Conservation (phyloP, 1,140 invertebrate species). For the Harpegnathos saltator region DNA sequence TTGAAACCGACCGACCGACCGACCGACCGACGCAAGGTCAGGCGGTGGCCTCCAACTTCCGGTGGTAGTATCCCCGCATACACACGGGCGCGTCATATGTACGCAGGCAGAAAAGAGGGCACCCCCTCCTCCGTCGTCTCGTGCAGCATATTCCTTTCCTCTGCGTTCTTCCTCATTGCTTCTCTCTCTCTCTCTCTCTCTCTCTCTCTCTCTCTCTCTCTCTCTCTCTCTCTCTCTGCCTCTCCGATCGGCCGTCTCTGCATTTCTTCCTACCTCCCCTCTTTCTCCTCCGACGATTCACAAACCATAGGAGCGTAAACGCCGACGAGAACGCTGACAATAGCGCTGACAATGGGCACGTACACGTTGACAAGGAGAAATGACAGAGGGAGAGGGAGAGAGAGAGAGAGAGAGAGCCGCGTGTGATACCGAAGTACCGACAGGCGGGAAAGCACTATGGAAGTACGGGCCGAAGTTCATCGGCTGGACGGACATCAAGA, state of each 20-base stretch:
- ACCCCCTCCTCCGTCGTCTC: conserved; percentile 41
- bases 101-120: conserved; percentile 67
- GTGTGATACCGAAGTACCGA: conserved; percentile 39
- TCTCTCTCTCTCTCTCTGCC: conserved; percentile 21
- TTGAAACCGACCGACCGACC: conserved; percentile 75
- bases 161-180: conserved; percentile 28
- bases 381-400: no score
- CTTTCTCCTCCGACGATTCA: neutral
- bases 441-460: conserved; percentile 8
- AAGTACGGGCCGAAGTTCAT: conserved; percentile 43
- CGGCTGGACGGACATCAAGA: conserved; percentile 30
- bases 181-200: neutral
- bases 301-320: conserved; percentile 24
- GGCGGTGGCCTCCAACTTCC: conserved; percentile 85
- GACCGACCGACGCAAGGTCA: conserved; percentile 82
- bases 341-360: conserved; percentile 31
- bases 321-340: conserved; percentile 20
- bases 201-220: conserved; percentile 8
- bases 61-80: conserved; percentile 78
- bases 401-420: no score
- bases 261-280: no score
- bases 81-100: conserved; percentile 65
- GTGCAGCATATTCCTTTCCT: conserved; percentile 49
- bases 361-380: conserved; percentile 32
- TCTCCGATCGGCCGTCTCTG: no score